Percentiles rank a stretch among this genome's conserved stretches.
Evolutionary conservation across 2,113 vertebrate genomes (phyloP).

Genomic region (Monopterus albus): DNA sequence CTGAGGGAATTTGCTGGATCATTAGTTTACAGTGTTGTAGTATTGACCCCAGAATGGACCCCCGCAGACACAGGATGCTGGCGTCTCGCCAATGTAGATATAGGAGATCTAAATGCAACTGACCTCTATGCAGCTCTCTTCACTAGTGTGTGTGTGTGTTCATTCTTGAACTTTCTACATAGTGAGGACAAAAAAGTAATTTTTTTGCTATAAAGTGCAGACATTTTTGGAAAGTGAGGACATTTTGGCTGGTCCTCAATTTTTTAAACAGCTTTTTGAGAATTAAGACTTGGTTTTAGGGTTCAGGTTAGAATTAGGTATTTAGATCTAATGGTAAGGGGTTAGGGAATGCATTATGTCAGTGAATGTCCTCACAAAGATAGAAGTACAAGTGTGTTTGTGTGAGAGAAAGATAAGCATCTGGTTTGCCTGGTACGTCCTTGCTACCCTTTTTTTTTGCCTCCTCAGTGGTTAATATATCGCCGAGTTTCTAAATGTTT

Average conservation of each 20-base stretch:
- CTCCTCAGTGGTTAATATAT: not conserved
- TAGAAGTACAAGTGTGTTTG: too few species aligned
- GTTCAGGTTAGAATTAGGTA: too few species aligned
- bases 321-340: too few species aligned
- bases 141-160: not conserved
- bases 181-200: too few species aligned
- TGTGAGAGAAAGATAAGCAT: conserved; percentile 4
- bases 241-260: too few species aligned
- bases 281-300: too few species aligned
- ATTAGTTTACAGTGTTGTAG: conserved; percentile 81
- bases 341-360: too few species aligned
- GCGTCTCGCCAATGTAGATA: conserved; percentile 60
- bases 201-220: too few species aligned
- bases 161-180: too few species aligned
- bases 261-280: too few species aligned
- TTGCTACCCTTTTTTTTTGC: conserved; percentile 1
- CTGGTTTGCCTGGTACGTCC: conserved; percentile 15
- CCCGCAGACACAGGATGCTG: conserved; percentile 55
- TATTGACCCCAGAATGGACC: conserved; percentile 78
- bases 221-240: too few species aligned
- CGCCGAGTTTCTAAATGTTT: conserved; percentile 5
- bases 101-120: conserved; percentile 49
- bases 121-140: conserved; percentile 44
- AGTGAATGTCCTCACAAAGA: too few species aligned
- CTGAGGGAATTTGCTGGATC: conserved; percentile 77